These are phyloP conservation scores for Metacarcinus magister DNA, from an alignment of 2,888 invertebrate species.

Conservation along the genomic window DNA sequence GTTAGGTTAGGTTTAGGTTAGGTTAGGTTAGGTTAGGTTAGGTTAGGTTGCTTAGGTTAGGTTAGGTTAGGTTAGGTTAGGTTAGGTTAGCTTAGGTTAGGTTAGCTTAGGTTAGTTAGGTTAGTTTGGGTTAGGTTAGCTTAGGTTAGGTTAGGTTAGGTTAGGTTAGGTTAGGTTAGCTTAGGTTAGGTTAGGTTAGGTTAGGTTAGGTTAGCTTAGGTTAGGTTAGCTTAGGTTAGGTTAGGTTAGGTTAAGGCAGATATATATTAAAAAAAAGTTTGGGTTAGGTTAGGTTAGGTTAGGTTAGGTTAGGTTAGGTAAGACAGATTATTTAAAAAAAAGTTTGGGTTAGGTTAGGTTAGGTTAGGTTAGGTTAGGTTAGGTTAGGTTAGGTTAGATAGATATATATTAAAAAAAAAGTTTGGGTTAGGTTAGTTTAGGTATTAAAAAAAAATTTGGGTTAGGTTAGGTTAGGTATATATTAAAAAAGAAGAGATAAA, in stretches of 20 bases:
- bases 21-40: too few species aligned
- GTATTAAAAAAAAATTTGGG: slow-evolving; percentile 43
- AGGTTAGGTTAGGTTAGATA: slow-evolving; percentile 72
- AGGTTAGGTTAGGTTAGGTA: slow-evolving; percentile 70
- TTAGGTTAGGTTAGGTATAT: slow-evolving; percentile 56
- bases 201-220: slow-evolving; percentile 68
- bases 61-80: slow-evolving; percentile 71
- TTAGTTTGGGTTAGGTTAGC: slow-evolving; percentile 66
- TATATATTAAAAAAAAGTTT: slow-evolving; percentile 20
- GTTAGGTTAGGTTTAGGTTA: slow-evolving; percentile 38
- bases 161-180: slow-evolving; percentile 69
- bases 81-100: slow-evolving; percentile 71
- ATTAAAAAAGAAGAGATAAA: background rate
- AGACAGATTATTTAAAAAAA: slow-evolving; percentile 65
- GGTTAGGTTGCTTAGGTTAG: too few species aligned
- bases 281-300: slow-evolving; percentile 71
- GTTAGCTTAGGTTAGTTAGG: slow-evolving; percentile 69
- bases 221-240: slow-evolving; percentile 66
- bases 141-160: slow-evolving; percentile 59
- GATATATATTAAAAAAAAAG: background rate
- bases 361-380: slow-evolving; percentile 73
- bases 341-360: slow-evolving; percentile 68
- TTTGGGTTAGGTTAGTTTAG: background rate
- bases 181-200: slow-evolving; percentile 72
- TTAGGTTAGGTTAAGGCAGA: slow-evolving; percentile 64